Conservation (phyloP, 2,888 invertebrate species). For the Netelia fuscicornis region DNA sequence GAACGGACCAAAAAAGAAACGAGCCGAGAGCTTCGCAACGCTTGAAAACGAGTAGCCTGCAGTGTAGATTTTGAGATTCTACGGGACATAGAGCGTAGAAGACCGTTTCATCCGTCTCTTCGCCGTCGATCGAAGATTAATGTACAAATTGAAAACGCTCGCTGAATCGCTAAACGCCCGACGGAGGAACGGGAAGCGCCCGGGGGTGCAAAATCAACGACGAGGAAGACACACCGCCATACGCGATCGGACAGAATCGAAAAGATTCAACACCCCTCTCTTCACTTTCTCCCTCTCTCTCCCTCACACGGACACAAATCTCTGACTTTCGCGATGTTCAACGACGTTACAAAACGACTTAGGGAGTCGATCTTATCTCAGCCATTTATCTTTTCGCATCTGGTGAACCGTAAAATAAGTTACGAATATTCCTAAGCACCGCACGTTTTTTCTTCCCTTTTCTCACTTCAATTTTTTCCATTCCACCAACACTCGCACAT, state of each 20-base stretch:
- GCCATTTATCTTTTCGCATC: too few relatives aligned
- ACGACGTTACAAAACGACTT: conserved; percentile 34
- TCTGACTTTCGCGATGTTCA: conserved; percentile 26
- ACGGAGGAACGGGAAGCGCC: conserved; percentile 28
- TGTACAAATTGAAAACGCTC: conserved; percentile 78
- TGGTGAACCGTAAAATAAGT: too few relatives aligned
- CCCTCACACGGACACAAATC: too few relatives aligned
- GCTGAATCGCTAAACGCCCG: conserved; percentile 73
- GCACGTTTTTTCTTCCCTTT: too few relatives aligned
- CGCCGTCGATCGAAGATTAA: conserved; percentile 73
- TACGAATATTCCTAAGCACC: too few relatives aligned
- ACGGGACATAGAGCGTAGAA: conserved; percentile 43
- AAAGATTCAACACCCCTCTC: background rate
- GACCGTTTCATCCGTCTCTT: conserved; percentile 50
- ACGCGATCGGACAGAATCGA: conserved; percentile 9
- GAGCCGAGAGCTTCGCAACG: conserved; percentile 11
- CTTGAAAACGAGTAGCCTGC: conserved; percentile 7
- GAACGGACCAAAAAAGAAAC: conserved; percentile 3
- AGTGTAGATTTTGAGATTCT: conserved; percentile 56
- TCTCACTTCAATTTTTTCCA: too few relatives aligned
- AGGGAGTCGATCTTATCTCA: too few relatives aligned
- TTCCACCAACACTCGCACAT: too few relatives aligned
- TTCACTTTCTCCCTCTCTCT: too few relatives aligned
- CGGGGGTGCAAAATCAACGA: conserved; percentile 1
- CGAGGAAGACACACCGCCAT: conserved; percentile 1